These are phyloP conservation scores for Anoplolepis gracilipes DNA, from an alignment of 1,140 invertebrate genomes.

Conservation along the genomic window DNA sequence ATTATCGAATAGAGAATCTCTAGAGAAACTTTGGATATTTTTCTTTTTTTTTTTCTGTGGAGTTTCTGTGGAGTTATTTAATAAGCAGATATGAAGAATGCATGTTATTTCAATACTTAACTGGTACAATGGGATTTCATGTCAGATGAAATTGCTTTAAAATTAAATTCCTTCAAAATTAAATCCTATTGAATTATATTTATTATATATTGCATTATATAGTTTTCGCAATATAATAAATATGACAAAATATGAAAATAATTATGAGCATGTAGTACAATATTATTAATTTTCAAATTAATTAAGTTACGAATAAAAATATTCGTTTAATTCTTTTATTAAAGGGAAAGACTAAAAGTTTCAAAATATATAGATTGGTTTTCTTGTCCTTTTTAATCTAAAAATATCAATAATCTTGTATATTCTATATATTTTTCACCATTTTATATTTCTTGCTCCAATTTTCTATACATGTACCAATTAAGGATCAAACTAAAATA, in stretches of 20 bases:
- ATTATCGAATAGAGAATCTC: not conserved
- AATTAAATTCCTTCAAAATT: not conserved
- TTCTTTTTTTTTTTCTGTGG: too few relatives aligned
- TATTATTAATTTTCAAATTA: not conserved
- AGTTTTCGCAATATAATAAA: not conserved
- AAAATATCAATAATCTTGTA: not conserved
- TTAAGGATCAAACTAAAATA: conserved; percentile 2
- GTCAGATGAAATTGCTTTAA: not conserved
- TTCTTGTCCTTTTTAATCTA: not conserved
- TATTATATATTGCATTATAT: not conserved
- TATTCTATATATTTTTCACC: not conserved
- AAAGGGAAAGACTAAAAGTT: not conserved
- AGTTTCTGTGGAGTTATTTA: not conserved
- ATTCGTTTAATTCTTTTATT: not conserved
- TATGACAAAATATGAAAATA: not conserved
- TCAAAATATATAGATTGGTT: not conserved
- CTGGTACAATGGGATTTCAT: conserved; percentile 20
- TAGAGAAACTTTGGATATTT: not conserved
- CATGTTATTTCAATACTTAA: conserved; percentile 22
- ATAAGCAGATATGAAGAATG: not conserved
- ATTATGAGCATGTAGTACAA: not conserved
- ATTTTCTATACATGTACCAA: not conserved
- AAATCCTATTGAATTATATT: not conserved
- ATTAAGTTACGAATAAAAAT: not conserved
- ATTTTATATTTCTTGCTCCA: not conserved